Percentiles rank a stretch among this genome's conserved stretches.
Conservation (phyloP, 2,113 vertebrate genomes). For the Ranitomeya variabilis region DNA sequence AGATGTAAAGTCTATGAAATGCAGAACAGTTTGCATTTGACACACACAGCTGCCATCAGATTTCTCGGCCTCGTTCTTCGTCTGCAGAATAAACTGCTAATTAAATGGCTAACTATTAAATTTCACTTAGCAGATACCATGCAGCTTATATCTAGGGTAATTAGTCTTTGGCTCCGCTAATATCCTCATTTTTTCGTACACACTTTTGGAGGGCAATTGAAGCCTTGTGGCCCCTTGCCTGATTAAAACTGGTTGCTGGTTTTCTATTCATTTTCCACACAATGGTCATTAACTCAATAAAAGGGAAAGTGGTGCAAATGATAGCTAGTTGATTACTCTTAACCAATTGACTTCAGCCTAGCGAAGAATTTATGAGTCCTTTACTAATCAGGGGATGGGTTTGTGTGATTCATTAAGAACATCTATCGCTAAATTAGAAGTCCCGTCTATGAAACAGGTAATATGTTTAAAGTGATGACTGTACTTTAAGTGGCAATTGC, state of each 20-base stretch:
- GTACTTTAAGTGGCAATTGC: neutral
- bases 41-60: slow-evolving; percentile 25
- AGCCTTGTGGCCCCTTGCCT: slow-evolving; percentile 13
- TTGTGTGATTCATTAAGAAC: neutral
- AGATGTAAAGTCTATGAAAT: neutral
- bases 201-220: slow-evolving; percentile 49
- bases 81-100: slow-evolving; percentile 32
- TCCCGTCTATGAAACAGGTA: neutral
- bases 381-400: slow-evolving; percentile 27
- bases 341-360: slow-evolving; percentile 24
- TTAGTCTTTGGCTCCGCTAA: slow-evolving; percentile 50
- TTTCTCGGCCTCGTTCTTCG: slow-evolving; percentile 9
- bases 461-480: neutral
- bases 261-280: slow-evolving; percentile 44
- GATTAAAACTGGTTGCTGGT: slow-evolving; percentile 42
- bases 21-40: neutral
- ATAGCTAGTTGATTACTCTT: slow-evolving; percentile 41
- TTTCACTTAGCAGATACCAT: slow-evolving; percentile 51
- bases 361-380: slow-evolving; percentile 12
- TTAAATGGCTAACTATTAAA: slow-evolving; percentile 51
- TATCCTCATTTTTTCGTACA: slow-evolving; percentile 49
- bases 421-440: neutral
- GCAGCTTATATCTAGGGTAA: slow-evolving; percentile 48
- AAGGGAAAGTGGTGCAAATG: slow-evolving; percentile 23
- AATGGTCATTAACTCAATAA: slow-evolving; percentile 52